Evolutionary conservation across 2,113 vertebrate species (phyloP).

Genomic region (Rattus rattus): DNA sequence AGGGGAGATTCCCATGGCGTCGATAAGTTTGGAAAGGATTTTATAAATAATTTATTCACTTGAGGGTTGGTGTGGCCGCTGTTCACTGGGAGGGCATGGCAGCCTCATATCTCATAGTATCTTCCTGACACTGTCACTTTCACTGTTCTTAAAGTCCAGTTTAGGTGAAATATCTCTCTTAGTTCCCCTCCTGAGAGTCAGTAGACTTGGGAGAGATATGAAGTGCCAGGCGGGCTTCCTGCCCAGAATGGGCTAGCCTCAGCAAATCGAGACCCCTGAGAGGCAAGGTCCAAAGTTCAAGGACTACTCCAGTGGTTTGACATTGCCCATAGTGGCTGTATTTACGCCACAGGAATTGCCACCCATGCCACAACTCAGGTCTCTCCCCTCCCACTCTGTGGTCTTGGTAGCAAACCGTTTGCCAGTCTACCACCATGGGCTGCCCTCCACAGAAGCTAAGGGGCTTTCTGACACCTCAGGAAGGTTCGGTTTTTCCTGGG

Average conservation of each 20-base stretch:
- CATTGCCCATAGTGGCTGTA: accelerated
- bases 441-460: not conserved
- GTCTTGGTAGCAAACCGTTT: not conserved
- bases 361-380: not conserved
- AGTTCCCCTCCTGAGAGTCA: not conserved
- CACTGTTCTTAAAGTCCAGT: not conserved
- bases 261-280: not conserved
- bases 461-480: not conserved
- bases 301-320: not conserved
- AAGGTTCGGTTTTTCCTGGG: not conserved
- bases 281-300: not conserved
- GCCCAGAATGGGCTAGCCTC: not conserved
- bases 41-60: not conserved
- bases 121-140: not conserved
- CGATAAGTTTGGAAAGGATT: not conserved
- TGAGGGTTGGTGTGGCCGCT: not conserved
- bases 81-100: not conserved
- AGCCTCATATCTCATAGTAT: not conserved
- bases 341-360: not conserved
- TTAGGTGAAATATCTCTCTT: not conserved
- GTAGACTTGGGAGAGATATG: not conserved
- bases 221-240: not conserved
- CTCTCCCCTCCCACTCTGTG: not conserved
- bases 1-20: not conserved
- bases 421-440: not conserved